These are phyloP conservation scores for Himalopsyche anomala DNA, from an alignment of 2,888 invertebrate species.

Conservation along the genomic window DNA sequence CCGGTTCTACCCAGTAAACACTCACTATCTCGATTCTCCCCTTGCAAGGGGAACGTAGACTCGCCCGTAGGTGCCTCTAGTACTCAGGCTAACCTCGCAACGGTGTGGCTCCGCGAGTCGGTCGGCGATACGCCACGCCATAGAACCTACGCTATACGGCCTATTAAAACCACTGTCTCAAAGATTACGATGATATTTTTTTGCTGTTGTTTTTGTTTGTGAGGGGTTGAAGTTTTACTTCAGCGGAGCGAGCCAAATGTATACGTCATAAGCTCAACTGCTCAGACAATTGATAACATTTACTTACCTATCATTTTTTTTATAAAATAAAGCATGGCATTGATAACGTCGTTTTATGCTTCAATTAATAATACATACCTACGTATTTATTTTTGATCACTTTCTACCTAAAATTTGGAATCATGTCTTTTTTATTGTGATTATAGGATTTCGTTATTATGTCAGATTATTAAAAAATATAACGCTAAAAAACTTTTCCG, in stretches of 20 bases:
- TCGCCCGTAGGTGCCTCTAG: constrained; percentile 73
- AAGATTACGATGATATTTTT: not conserved
- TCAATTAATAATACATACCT: no score
- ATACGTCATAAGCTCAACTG: no score
- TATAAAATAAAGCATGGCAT: no score
- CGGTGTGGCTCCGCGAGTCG: constrained; percentile 66
- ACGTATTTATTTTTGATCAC: no score
- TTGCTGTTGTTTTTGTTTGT: constrained; percentile 22
- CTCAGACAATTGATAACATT: no score
- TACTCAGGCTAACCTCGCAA: constrained; percentile 74
- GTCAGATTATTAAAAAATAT: no score
- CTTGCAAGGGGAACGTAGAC: constrained; percentile 66
- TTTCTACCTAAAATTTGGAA: no score
- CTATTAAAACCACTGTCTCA: constrained; percentile 3
- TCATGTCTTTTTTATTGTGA: no score
- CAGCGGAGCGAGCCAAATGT: constrained; percentile 5
- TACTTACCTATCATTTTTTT: no score
- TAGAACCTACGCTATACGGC: constrained; percentile 5
- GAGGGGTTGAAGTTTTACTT: constrained; percentile 30
- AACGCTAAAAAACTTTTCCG: no score
- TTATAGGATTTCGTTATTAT: no score
- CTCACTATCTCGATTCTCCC: constrained; percentile 68
- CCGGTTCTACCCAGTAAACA: constrained; percentile 29
- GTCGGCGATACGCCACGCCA: constrained; percentile 69
- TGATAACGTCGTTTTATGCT: no score